phyloP scores from a whole-genome alignment of 2,888 invertebrate genomes.

The Netelia melanura region DNA sequence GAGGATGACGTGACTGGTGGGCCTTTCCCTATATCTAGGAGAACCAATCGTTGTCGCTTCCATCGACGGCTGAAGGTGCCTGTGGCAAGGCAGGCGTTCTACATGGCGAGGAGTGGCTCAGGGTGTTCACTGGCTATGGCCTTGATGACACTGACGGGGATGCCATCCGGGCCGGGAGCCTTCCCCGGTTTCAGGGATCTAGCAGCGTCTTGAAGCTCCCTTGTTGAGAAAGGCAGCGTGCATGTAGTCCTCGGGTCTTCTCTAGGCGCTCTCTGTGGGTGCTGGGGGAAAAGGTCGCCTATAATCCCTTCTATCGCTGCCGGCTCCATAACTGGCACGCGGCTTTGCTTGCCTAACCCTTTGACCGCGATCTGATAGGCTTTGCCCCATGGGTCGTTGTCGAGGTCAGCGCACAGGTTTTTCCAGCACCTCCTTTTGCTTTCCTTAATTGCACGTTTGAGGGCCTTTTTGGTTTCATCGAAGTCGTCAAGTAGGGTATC shows the following conservation, averaged over 20 bases:
- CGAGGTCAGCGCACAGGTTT: slow-evolving; percentile 30
- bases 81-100: slow-evolving; percentile 32
- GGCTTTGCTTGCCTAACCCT: slow-evolving; percentile 1
- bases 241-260: not conserved
- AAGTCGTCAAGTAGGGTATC: slow-evolving; percentile 11
- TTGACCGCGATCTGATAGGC: slow-evolving; percentile 38
- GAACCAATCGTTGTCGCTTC: slow-evolving; percentile 6
- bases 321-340: no score
- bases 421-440: slow-evolving; percentile 18
- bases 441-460: slow-evolving; percentile 23
- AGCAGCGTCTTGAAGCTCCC: slow-evolving; percentile 24
- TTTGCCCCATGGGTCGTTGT: slow-evolving; percentile 29
- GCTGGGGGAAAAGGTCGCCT: slow-evolving; percentile 33
- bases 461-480: slow-evolving; percentile 28
- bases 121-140: slow-evolving; percentile 33
- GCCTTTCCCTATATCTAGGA: not conserved
- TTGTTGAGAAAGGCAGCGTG: slow-evolving; percentile 24
- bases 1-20: slow-evolving; percentile 45
- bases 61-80: slow-evolving; percentile 3
- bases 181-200: slow-evolving; percentile 17
- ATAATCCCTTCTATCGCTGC: not conserved
- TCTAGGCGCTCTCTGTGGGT: slow-evolving; percentile 12
- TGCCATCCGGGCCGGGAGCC: slow-evolving; percentile 63
- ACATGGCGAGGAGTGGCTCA: slow-evolving; percentile 36
- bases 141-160: slow-evolving; percentile 49